Conservation (phyloP, 2,113 vertebrate genomes). For the Ammospiza caudacuta region DNA sequence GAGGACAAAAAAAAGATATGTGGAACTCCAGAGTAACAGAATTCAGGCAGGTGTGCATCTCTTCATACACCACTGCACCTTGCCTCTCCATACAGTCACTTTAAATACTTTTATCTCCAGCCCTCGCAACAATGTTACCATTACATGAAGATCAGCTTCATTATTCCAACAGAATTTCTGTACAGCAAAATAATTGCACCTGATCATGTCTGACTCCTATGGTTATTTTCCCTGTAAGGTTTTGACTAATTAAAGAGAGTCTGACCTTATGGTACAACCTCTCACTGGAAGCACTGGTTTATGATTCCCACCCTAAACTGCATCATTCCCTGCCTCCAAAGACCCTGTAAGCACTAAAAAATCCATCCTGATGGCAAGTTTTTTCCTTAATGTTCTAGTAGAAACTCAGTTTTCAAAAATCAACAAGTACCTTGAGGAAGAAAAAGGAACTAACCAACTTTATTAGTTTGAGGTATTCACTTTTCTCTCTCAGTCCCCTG, state of each 20-base stretch:
- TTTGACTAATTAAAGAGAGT: rapidly evolving
- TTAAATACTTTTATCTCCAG: background rate
- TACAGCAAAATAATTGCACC: background rate
- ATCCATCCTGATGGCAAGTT: background rate
- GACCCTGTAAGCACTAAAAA: background rate
- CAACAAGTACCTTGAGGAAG: background rate
- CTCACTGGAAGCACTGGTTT: background rate
- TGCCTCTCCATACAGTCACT: background rate
- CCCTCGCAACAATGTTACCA: background rate
- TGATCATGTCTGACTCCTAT: background rate
- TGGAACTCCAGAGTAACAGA: background rate
- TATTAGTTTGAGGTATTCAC: background rate
- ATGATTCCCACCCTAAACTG: background rate
- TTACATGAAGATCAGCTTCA: background rate
- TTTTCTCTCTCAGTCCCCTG: background rate
- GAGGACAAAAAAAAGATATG: background rate
- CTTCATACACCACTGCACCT: background rate
- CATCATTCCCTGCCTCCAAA: background rate
- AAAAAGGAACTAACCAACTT: background rate
- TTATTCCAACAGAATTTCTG: background rate
- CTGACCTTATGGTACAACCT: background rate
- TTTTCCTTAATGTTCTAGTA: background rate
- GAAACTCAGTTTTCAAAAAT: background rate
- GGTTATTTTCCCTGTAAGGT: background rate
- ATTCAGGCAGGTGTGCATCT: background rate